Evolutionary conservation across 1,140 invertebrate genomes (phyloP).

Genomic region (Asbolus verrucosus): DNA sequence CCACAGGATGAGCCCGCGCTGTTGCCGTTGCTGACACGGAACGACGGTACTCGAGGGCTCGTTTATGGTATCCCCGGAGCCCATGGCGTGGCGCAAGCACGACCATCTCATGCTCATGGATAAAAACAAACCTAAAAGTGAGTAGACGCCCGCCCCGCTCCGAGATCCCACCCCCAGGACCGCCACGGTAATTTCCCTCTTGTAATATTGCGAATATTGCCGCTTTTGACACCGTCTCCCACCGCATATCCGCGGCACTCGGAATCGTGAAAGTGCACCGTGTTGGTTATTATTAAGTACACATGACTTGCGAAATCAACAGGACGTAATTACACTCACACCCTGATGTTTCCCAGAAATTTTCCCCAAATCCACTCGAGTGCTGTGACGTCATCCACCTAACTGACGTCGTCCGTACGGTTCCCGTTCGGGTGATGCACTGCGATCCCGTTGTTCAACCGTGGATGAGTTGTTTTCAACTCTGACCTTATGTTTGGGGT

Average conservation of each 20-base stretch:
- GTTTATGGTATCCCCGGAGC: conserved; percentile 68
- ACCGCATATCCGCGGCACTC: too few species aligned
- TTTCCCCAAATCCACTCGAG: not conserved
- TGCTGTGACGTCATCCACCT: not conserved
- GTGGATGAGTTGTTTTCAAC: too few species aligned
- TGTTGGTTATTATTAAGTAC: too few species aligned
- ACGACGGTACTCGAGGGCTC: conserved; percentile 49
- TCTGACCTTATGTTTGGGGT: too few species aligned
- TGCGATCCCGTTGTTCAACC: not conserved
- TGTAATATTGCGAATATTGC: too few species aligned
- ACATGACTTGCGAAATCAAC: too few species aligned
- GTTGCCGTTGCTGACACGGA: conserved; percentile 63
- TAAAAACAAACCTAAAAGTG: conserved; percentile 78
- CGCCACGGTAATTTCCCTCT: not conserved
- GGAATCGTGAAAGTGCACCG: too few species aligned
- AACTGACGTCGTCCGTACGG: not conserved
- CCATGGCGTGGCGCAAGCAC: conserved; percentile 79
- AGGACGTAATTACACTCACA: not conserved
- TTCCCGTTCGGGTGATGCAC: not conserved
- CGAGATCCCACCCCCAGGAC: not conserved
- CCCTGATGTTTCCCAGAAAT: conserved; percentile 16
- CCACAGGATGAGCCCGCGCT: conserved; percentile 51
- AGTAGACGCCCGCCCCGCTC: conserved; percentile 61
- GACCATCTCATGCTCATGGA: conserved; percentile 80
- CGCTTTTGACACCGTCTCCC: too few species aligned